Evolutionary conservation across 1,140 invertebrate genomes (phyloP).

Genomic region (Drosophila nannoptera): DNA sequence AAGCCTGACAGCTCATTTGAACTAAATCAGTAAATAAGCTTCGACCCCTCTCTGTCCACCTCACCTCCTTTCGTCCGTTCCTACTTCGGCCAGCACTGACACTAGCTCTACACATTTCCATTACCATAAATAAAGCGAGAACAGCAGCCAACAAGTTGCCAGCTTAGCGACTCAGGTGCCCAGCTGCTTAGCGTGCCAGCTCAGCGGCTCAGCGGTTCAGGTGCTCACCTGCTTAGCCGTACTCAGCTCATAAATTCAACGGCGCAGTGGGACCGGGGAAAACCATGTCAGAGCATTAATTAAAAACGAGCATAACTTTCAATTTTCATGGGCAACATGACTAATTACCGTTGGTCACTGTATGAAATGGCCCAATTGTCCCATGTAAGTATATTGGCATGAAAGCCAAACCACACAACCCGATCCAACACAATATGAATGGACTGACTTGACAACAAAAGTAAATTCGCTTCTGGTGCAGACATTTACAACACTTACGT

Average conservation of each 20-base stretch:
- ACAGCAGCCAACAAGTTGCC: conserved; percentile 21
- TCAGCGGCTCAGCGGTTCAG: conserved; percentile 57
- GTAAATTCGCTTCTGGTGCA: conserved; percentile 19
- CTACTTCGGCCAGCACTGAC: neutral
- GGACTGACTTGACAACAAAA: conserved; percentile 35
- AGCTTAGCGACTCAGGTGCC: conserved; percentile 61
- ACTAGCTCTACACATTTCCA: conserved; percentile 26
- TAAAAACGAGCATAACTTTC: conserved; percentile 64
- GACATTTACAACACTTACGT: conserved; percentile 13
- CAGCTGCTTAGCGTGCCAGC: conserved; percentile 33
- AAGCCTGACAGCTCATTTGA: conserved; percentile 31
- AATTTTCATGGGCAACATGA: conserved; percentile 62
- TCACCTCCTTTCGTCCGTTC: too few relatives aligned
- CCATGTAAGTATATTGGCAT: conserved; percentile 49
- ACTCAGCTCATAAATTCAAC: conserved; percentile 62
- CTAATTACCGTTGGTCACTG: conserved; percentile 25
- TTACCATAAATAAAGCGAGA: conserved; percentile 63
- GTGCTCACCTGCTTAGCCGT: conserved; percentile 36
- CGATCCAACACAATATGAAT: conserved; percentile 57
- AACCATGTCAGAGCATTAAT: conserved; percentile 53
- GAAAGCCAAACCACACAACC: conserved; percentile 35
- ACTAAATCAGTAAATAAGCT: conserved; percentile 67
- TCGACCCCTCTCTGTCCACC: conserved; percentile 27
- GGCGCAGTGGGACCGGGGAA: conserved; percentile 35
- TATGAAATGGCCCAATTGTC: conserved; percentile 50